Base-by-base conservation (phyloP, 2,113 vertebrate species). In the Rattus norvegicus region DNA sequence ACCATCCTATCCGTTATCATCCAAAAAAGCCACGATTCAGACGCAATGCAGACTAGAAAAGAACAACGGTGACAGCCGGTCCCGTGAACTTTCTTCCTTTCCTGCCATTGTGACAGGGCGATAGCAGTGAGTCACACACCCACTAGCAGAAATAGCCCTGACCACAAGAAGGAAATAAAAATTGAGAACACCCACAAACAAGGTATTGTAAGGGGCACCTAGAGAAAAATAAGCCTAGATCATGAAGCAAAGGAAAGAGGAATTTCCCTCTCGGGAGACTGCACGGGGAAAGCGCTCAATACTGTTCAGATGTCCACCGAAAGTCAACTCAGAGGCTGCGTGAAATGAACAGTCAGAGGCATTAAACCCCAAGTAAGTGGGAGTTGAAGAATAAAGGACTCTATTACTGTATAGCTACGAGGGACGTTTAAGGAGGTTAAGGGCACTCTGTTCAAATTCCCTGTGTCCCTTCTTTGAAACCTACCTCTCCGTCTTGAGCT, bases 341-440 rank as follows among this genome's bases (percentile, higher is more conserved):
- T 91, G 96, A 98, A 98, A 98, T 75, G 97, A 93, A 97, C 97
- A 94, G 92, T 95, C 96, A 97, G 93, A 95, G 97, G 97, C 94
- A 98, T 96, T 98, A 98, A 97, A 97, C 14, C 93, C 95, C 96
- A 95, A 97, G 95, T 97, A 98, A 98, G 98, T 59, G 97, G 96
- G 96, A 98, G 96, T 47, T 93, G 97, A 97, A 98, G 95, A 87
- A 88, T 86, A 97, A 97, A 95, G 97, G 96, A 72, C 93, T 97
- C 97, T 97, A 97, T 98, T 98, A 98, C 59, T 91, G 83, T 97
- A 76, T 76, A 96, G 96, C 96, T 98, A 95, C 94, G 81, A 95
- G 88, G 92, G 97, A 97, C 96, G 94, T 97, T 98, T 90, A 98
- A 97, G 96, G 96, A 97, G 94, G 98, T 97, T 98, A 97, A 98